Percentiles rank a stretch among this genome's conserved stretches.
These are phyloP conservation scores for Falco concolor DNA, from an alignment of 2,797 vertebrate genomes.

Conservation along the genomic window DNA sequence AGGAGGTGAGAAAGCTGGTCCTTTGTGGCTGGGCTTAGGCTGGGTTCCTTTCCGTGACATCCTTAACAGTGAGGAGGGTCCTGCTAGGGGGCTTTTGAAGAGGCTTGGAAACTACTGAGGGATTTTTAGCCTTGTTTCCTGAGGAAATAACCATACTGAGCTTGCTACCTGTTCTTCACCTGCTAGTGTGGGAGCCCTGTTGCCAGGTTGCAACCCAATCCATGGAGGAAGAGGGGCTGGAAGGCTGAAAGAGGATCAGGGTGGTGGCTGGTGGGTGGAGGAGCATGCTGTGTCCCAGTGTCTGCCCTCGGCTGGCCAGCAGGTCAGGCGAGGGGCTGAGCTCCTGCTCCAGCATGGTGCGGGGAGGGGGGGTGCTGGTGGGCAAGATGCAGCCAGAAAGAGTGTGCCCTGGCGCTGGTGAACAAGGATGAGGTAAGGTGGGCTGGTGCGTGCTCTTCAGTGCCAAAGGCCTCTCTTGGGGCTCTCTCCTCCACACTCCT, in stretches of 20 bases:
- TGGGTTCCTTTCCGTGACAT: not conserved
- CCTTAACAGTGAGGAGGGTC: not conserved
- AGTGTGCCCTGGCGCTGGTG: not conserved
- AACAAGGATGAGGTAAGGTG: not conserved
- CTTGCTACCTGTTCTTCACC: not conserved
- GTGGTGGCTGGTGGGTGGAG: not conserved
- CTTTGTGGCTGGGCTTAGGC: not conserved
- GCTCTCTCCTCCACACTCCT: not conserved
- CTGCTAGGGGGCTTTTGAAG: not conserved
- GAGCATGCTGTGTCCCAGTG: rapidly evolving
- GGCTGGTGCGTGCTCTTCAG: not conserved
- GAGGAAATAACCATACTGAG: rapidly evolving
- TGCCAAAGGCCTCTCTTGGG: not conserved
- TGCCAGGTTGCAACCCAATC: not conserved
- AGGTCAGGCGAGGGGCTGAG: not conserved
- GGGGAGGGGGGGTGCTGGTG: not conserved
- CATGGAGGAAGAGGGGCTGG: not conserved
- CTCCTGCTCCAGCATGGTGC: not conserved
- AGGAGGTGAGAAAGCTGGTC: not conserved
- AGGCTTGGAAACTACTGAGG: not conserved
- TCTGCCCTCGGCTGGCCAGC: not conserved
- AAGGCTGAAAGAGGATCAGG: not conserved
- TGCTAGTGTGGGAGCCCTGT: rapidly evolving
- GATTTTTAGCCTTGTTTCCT: not conserved
- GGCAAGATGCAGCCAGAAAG: not conserved